Base-by-base conservation (phyloP, 2,888 invertebrate species). In the Lasiommata megera region DNA sequence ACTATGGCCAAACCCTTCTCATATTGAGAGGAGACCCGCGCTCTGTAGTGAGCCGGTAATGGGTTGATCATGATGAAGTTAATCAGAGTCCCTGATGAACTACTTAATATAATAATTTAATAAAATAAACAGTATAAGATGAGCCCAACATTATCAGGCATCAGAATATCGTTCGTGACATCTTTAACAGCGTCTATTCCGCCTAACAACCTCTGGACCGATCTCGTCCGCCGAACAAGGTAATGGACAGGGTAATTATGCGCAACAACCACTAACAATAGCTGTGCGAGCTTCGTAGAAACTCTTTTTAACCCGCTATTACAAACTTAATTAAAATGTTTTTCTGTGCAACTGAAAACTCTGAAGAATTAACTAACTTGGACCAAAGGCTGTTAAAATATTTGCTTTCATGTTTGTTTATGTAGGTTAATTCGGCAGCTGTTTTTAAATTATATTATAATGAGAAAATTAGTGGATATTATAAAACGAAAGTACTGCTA, bases 211-310 rank as follows among this genome's bases (percentile, higher is more conserved):
- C 83, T 82, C 86, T 85, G 85, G 86, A 84, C 78, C 75, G 73
- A 80, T 79, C 83, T 74, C 76, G 82, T 86, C 81, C 73, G 78
- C 82, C 84, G 81, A 85, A 88, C 87, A 88, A 85, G 88, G 87
- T 84, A 89, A 87, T 86, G 86, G 86, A 87, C 86, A 81, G 87
- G 85, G 88, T 89, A 89, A 89, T 89, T 88, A 89, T 85, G 85
- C 76, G 80, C 82, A 83, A 84, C 85, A 82, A 84, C 83, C 84
- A 84, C 83, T 83, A 88, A 89, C 89, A 89, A 89, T 88, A 89
- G 87, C 81, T 80, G 83, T 82, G 85, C 85, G 82, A 82, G 87
- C 79, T 76, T 67, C 34, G 34, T 11, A 23, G 23, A 23, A 34
- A 34, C 34, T 23, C 34, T 34, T 34, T 34, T 11, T 9, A 34